Percentiles rank a stretch among this genome's conserved stretches.
phyloP scores from a whole-genome alignment of 2,888 invertebrate genomes.

The Theretra japonica region DNA sequence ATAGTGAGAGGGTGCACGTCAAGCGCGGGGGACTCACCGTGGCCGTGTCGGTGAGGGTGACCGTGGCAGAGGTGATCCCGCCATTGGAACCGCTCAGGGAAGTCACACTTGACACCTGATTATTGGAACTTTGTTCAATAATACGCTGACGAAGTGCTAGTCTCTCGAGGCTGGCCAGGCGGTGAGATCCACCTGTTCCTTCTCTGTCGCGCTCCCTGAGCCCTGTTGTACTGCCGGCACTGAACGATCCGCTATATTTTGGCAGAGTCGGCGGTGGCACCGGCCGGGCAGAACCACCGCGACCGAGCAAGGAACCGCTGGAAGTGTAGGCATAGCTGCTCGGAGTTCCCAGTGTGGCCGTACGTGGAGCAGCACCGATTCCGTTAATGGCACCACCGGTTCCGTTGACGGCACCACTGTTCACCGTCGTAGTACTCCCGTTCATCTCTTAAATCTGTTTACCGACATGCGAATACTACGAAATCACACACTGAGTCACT shows the following conservation, averaged over 20 bases:
- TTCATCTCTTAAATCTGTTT: constrained; percentile 76
- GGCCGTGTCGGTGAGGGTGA: constrained; percentile 81
- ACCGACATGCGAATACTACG: constrained; percentile 77
- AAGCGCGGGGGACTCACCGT: constrained; percentile 83
- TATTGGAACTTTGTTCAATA: constrained; percentile 87
- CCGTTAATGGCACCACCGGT: constrained; percentile 76
- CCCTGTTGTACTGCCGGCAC: constrained; percentile 88
- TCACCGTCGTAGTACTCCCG: constrained; percentile 83
- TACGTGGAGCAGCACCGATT: constrained; percentile 77
- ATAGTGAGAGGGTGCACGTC: constrained; percentile 74
- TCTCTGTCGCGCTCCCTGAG: constrained; percentile 87
- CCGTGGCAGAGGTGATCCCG: constrained; percentile 77
- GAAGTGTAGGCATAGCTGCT: constrained; percentile 87
- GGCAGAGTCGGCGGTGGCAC: constrained; percentile 92
- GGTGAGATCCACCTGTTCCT: constrained; percentile 90
- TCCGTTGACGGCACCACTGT: constrained; percentile 80
- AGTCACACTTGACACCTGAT: constrained; percentile 70
- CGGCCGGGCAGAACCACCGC: constrained; percentile 87
- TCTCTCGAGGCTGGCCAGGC: constrained; percentile 92
- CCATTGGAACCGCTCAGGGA: constrained; percentile 65
- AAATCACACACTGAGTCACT: constrained; percentile 77
- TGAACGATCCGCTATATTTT: constrained; percentile 91
- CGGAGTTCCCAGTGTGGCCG: constrained; percentile 81
- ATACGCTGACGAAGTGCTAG: constrained; percentile 92
- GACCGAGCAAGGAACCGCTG: constrained; percentile 85